phyloP scores from a whole-genome alignment of 1,140 invertebrate species.

The Saccostrea echinata region DNA sequence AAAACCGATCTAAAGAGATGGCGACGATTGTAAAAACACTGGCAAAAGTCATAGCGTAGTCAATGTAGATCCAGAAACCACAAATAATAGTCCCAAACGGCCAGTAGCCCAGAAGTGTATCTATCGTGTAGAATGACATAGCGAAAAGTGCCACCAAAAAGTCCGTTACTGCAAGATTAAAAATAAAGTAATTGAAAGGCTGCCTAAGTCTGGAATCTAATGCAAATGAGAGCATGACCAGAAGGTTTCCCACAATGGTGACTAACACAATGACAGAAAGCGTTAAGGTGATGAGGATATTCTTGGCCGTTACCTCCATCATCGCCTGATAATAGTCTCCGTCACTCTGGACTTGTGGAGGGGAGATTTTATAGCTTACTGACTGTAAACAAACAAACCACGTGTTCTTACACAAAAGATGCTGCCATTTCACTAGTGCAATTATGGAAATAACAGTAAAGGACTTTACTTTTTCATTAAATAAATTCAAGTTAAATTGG shows the following conservation, averaged over 20 bases:
- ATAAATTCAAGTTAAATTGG: too few relatives aligned
- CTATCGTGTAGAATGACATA: constrained; percentile 72
- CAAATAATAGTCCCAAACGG: constrained; percentile 76
- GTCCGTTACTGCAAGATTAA: constrained; percentile 75
- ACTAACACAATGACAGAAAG: constrained; percentile 62
- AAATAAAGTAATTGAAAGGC: constrained; percentile 73
- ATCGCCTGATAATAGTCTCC: neutral
- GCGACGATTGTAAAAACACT: constrained; percentile 78
- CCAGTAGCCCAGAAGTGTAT: constrained; percentile 73
- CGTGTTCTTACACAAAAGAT: neutral
- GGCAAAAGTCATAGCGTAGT: constrained; percentile 80
- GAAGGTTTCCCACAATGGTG: constrained; percentile 67
- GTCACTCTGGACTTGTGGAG: neutral
- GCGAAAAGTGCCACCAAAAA: constrained; percentile 68
- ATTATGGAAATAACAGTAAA: too few relatives aligned
- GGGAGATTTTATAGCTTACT: neutral
- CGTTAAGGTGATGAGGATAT: constrained; percentile 59
- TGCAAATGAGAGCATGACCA: constrained; percentile 70
- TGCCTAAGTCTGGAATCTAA: constrained; percentile 68
- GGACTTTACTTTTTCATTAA: too few relatives aligned
- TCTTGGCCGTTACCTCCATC: constrained; percentile 22
- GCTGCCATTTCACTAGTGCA: neutral
- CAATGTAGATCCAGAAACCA: constrained; percentile 78
- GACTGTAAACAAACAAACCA: neutral
- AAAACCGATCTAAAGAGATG: constrained; percentile 79